Percentiles rank a stretch among this genome's conserved stretches.
Evolutionary conservation across 2,888 invertebrate species (phyloP).

Genomic region (Tachina lurida): DNA sequence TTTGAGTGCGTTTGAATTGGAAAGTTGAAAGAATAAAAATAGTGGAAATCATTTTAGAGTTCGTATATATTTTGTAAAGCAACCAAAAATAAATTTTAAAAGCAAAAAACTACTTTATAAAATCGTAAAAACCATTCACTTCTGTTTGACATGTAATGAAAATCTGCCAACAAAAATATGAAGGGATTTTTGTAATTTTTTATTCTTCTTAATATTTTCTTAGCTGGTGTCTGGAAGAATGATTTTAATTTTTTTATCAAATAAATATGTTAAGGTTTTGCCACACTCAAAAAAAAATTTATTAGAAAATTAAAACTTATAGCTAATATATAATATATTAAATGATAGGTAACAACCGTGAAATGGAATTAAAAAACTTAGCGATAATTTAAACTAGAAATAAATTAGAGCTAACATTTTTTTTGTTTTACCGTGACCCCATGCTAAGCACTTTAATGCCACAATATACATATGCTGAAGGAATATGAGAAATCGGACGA

Average conservation of each 20-base stretch:
- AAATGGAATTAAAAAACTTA: too few species aligned
- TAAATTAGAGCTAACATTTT: too few species aligned
- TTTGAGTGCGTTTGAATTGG: background rate
- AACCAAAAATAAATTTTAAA: constrained; percentile 27
- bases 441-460: too few species aligned
- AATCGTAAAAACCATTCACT: constrained; percentile 44
- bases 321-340: too few species aligned
- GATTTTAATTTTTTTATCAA: constrained; percentile 37
- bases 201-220: background rate
- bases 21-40: constrained; percentile 3
- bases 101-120: constrained; percentile 2
- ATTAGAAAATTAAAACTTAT: background rate
- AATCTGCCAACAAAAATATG: constrained; percentile 31
- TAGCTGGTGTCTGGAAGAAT: constrained; percentile 25
- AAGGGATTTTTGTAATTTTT: constrained; percentile 19
- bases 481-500: too few species aligned
- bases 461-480: too few species aligned
- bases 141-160: constrained; percentile 46
- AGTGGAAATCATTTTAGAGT: constrained; percentile 27
- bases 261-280: background rate
- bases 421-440: too few species aligned
- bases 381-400: too few species aligned
- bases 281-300: constrained; percentile 22
- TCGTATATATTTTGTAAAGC: constrained; percentile 26
- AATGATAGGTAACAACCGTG: too few species aligned